Conservation (phyloP, 2,888 invertebrate species). For the Coenonympha glycerion region DNA sequence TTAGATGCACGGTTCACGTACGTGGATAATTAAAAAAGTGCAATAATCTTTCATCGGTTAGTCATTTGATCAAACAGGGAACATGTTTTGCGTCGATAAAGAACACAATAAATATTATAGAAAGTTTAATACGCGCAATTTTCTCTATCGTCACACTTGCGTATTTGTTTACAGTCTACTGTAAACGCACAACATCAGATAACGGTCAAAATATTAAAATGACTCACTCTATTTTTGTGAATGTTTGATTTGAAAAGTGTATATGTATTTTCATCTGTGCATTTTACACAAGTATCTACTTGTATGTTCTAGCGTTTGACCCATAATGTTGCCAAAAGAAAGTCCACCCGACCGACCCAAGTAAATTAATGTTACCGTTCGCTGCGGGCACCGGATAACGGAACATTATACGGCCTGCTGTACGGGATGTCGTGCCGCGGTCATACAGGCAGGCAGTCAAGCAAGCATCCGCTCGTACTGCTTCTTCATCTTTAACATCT, state of each 20-base stretch:
- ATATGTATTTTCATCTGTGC: background rate
- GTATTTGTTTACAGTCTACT: background rate
- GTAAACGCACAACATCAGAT: background rate
- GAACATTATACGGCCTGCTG: conserved; percentile 26
- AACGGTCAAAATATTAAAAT: background rate
- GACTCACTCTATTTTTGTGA: background rate
- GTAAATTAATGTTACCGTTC: conserved; percentile 15
- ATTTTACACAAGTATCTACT: background rate
- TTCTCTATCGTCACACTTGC: background rate
- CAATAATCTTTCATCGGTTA: too few species aligned
- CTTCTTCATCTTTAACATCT: conserved; percentile 4
- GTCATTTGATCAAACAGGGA: too few species aligned
- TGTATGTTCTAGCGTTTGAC: background rate
- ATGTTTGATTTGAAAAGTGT: background rate
- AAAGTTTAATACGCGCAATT: background rate
- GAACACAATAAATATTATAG: background rate
- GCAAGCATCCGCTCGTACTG: conserved; percentile 43
- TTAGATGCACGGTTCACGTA: too few species aligned
- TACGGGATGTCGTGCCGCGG: too few species aligned
- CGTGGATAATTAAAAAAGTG: too few species aligned
- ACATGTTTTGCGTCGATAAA: background rate
- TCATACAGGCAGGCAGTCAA: conserved; percentile 42
- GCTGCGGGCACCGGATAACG: conserved; percentile 24
- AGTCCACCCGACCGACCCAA: background rate
- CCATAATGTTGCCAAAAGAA: conserved; percentile 6